Percentiles rank a stretch among this genome's conserved stretches.
Evolutionary conservation across 2,888 invertebrate species (phyloP).

Genomic region (Salpingus planirostris): DNA sequence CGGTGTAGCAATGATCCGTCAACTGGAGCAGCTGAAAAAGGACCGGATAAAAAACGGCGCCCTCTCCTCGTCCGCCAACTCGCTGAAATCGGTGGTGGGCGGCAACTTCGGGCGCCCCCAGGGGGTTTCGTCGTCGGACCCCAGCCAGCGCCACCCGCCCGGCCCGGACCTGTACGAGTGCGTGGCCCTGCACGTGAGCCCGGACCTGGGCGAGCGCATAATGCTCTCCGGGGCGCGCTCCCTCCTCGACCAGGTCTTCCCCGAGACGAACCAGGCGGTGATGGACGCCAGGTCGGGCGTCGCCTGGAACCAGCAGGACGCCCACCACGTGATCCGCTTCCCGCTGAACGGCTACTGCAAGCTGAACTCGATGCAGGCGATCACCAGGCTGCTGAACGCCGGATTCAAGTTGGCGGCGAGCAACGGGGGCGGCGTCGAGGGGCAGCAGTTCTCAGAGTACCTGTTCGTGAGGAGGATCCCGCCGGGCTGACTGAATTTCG

Average conservation of each 20-base stretch:
- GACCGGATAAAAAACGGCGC: constrained; percentile 54
- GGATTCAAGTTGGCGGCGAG: constrained; percentile 73
- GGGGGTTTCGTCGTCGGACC: constrained; percentile 21
- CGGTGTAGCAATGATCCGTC: constrained; percentile 64
- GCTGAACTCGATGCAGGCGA: constrained; percentile 80
- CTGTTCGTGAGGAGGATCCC: constrained; percentile 56
- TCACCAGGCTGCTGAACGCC: constrained; percentile 69
- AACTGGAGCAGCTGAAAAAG: constrained; percentile 64
- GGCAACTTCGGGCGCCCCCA: constrained; percentile 23
- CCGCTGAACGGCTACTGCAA: constrained; percentile 85
- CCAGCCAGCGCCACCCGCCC: constrained; percentile 23
- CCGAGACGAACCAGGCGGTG: constrained; percentile 68
- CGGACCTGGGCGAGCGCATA: constrained; percentile 71
- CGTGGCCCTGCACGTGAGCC: constrained; percentile 70
- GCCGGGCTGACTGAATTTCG: constrained; percentile 34
- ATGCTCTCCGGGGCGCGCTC: constrained; percentile 74
- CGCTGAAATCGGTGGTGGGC: constrained; percentile 16
- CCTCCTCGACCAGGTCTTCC: constrained; percentile 67
- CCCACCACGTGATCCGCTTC: constrained; percentile 74
- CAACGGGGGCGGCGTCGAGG: constrained; percentile 80
- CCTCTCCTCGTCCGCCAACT: constrained; percentile 15
- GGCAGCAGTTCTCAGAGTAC: constrained; percentile 85
- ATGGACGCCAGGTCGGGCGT: constrained; percentile 72
- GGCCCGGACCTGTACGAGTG: constrained; percentile 58
- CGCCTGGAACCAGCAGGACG: constrained; percentile 71